phyloP scores from a whole-genome alignment of 2,888 invertebrate genomes.

The Platynereis dumerilii region DNA sequence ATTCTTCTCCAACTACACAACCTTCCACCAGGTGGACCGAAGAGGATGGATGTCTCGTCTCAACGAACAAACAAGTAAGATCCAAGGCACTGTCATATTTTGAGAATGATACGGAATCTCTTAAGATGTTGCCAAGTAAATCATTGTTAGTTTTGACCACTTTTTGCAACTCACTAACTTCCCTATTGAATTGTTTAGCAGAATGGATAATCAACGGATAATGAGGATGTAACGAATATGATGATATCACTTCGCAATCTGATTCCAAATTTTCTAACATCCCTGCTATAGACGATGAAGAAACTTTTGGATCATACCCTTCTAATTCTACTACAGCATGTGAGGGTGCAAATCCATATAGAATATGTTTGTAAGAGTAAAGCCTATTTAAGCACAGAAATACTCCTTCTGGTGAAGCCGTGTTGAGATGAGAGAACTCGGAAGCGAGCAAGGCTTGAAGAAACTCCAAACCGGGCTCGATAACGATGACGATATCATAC shows the following conservation, averaged over 20 bases:
- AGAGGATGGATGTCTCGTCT: neutral
- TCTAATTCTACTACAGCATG: neutral
- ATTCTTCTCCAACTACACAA: constrained; percentile 1
- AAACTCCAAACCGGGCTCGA: neutral
- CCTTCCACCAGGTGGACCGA: neutral
- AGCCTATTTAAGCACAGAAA: neutral
- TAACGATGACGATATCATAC: neutral
- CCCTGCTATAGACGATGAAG: neutral
- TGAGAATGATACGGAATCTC: neutral
- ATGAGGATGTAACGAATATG: neutral
- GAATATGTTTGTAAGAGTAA: neutral
- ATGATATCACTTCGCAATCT: neutral
- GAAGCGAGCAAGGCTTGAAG: neutral
- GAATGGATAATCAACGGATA: neutral
- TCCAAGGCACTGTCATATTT: neutral
- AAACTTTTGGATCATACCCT: neutral
- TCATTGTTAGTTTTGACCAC: neutral
- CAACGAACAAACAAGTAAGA: constrained; percentile 1
- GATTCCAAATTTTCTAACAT: neutral
- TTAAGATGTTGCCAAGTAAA: neutral
- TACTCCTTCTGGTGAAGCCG: neutral
- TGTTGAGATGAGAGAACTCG: neutral
- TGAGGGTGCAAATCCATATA: neutral
- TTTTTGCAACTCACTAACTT: neutral
- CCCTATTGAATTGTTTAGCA: neutral